phyloP scores from a whole-genome alignment of 2,113 vertebrate genomes.

The Hystrix brachyura region DNA sequence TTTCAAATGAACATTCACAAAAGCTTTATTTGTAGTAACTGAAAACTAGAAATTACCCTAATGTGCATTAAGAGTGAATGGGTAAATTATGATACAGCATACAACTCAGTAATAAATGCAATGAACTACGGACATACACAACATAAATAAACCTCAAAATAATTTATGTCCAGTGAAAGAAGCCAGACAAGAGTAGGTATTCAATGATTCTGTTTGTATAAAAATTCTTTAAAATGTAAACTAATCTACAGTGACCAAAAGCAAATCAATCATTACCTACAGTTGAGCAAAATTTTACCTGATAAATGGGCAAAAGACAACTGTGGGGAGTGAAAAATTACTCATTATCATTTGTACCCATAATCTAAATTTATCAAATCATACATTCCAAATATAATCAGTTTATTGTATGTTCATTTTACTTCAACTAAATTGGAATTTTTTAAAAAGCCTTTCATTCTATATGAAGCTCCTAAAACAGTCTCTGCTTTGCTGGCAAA shows the following conservation, averaged over 20 bases:
- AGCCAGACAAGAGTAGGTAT: neutral
- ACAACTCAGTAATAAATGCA: neutral
- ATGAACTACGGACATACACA: neutral
- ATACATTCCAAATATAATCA: neutral
- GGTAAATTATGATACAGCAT: neutral
- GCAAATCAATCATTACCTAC: neutral
- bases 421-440: neutral
- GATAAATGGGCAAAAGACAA: neutral
- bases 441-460: neutral
- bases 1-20: neutral
- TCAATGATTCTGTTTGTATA: neutral
- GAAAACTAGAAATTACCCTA: slow-evolving; percentile 7
- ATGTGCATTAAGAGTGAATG: neutral
- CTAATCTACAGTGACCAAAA: neutral
- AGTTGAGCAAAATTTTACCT: neutral
- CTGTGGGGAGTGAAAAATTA: neutral
- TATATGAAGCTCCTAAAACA: neutral
- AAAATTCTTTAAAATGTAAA: slow-evolving; percentile 38
- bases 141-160: slow-evolving; percentile 8
- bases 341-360: neutral
- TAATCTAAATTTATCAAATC: neutral
- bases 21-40: neutral
- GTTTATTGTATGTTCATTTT: neutral
- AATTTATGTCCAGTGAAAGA: neutral
- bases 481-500: neutral